Evolutionary conservation across 2,888 invertebrate genomes (phyloP).

Genomic region (Ryuthela nishihirai): DNA sequence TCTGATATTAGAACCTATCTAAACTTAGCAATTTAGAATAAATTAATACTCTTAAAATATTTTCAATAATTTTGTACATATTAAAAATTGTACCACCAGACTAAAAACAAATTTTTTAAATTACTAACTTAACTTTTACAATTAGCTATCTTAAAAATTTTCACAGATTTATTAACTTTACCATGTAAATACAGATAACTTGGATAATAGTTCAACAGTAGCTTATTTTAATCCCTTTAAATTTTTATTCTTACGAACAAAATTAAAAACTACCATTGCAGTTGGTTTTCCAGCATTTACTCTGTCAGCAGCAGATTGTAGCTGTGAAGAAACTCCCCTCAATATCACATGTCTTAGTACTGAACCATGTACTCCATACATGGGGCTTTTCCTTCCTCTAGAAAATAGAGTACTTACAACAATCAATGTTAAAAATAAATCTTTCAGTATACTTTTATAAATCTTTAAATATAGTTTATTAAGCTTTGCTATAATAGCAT

Average conservation of each 20-base stretch:
- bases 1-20: too few species aligned
- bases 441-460: neutral
- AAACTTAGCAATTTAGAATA: too few species aligned
- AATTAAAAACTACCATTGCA: constrained; percentile 54
- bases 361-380: constrained; percentile 52
- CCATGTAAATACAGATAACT: neutral
- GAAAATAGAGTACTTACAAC: neutral
- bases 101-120: too few species aligned
- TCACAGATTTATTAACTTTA: too few species aligned
- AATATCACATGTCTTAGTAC: constrained; percentile 74
- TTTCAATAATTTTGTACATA: too few species aligned
- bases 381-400: constrained; percentile 23
- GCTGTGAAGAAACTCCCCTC: constrained; percentile 83
- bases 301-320: constrained; percentile 79
- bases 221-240: neutral
- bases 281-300: constrained; percentile 86
- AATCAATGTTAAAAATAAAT: neutral
- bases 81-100: too few species aligned
- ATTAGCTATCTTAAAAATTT: too few species aligned
- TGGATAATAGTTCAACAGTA: neutral
- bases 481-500: neutral
- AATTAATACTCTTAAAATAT: too few species aligned
- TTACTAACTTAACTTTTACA: too few species aligned
- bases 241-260: neutral
- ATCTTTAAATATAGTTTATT: neutral